phyloP scores from a whole-genome alignment of 2,113 vertebrate species.

The Stigmatopora nigra region DNA sequence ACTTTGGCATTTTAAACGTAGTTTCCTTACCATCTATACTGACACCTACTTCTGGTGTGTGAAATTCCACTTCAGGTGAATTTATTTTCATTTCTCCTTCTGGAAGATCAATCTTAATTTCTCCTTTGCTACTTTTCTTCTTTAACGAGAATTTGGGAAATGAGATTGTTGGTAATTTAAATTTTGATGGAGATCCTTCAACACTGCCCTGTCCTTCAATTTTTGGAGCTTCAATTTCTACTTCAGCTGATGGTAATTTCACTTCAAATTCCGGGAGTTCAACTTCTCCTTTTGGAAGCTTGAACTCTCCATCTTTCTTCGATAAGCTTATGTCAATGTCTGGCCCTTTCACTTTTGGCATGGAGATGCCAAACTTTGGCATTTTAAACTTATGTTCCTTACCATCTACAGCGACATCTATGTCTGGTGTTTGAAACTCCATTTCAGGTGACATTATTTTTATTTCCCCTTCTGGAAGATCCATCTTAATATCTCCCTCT shows the following conservation, averaged over 20 bases:
- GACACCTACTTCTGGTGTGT: neutral
- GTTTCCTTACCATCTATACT: neutral
- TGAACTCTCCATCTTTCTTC: constrained; percentile 14
- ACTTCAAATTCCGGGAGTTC: too few species aligned
- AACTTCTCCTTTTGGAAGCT: too few species aligned
- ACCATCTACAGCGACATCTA: neutral
- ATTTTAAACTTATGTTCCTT: constrained; percentile 33
- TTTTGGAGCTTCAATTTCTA: constrained; percentile 12
- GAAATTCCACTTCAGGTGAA: constrained; percentile 2
- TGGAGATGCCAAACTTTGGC: constrained; percentile 24
- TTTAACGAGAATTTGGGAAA: constrained; percentile 8
- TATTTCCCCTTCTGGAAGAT: constrained; percentile 16
- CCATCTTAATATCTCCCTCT: constrained; percentile 4
- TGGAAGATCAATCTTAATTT: constrained; percentile 27
- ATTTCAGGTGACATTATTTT: constrained; percentile 15
- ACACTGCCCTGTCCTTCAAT: neutral
- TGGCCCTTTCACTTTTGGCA: constrained; percentile 1
- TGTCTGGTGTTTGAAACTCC: neutral
- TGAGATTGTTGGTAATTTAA: neutral
- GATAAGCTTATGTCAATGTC: constrained; percentile 16
- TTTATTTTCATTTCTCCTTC: constrained; percentile 27
- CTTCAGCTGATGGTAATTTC: too few species aligned
- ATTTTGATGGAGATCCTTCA: neutral
- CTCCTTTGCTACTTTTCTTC: neutral
- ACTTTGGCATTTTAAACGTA: constrained; percentile 36